Percentiles rank a stretch among this genome's conserved stretches.
phyloP scores from a whole-genome alignment of 2,113 vertebrate genomes.

The Chaenocephalus aceratus region DNA sequence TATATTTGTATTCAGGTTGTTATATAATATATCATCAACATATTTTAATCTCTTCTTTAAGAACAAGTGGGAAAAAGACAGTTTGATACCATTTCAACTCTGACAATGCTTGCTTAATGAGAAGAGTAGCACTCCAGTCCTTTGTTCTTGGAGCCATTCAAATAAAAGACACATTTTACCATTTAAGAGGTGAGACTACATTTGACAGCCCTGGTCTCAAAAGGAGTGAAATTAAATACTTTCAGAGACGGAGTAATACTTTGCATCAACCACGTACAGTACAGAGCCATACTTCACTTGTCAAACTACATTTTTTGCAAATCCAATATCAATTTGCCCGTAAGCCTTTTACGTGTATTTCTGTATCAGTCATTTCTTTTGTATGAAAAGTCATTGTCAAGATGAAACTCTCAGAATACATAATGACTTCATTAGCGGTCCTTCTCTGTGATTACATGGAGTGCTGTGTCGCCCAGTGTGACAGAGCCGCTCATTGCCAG shows the following conservation, averaged over 20 bases:
- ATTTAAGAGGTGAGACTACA: neutral
- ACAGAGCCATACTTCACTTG: slow-evolving; percentile 31
- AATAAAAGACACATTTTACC: neutral
- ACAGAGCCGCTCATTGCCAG: slow-evolving; percentile 64
- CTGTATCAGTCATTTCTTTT: slow-evolving; percentile 47
- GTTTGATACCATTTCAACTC: neutral
- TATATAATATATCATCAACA: neutral
- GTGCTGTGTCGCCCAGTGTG: slow-evolving; percentile 65
- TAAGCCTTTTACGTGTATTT: slow-evolving; percentile 47
- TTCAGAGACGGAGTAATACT: neutral
- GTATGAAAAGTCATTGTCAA: slow-evolving; percentile 51
- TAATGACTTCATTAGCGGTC: slow-evolving; percentile 72
- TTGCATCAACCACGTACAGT: neutral
- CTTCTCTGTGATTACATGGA: slow-evolving; percentile 67
- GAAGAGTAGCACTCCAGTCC: neutral
- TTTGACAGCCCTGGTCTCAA: neutral
- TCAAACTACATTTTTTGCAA: slow-evolving; percentile 39
- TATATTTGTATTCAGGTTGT: neutral
- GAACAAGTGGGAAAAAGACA: neutral
- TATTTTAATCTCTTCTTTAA: neutral
- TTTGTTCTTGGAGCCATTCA: slow-evolving; percentile 8
- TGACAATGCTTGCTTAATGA: neutral
- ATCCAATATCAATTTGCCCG: slow-evolving; percentile 42
- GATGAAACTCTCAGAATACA: slow-evolving; percentile 66
- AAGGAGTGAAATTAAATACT: neutral